Evolutionary conservation across 2,888 invertebrate genomes (phyloP).

Genomic region (Cynaeus angustus): DNA sequence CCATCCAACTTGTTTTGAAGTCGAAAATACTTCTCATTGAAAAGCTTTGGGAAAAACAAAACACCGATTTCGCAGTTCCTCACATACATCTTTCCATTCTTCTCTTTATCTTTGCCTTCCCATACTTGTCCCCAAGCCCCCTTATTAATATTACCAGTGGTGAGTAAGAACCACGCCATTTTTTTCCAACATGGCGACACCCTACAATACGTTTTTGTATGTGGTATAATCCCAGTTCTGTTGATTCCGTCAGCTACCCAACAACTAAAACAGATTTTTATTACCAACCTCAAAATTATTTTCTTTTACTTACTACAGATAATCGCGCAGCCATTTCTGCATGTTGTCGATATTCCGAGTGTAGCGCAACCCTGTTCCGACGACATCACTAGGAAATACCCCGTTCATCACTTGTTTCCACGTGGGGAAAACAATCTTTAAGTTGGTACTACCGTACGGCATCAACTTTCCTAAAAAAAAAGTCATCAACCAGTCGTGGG

Average conservation of each 20-base stretch:
- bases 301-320: slow-evolving; percentile 10
- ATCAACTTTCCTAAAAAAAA: background rate
- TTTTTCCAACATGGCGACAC: background rate
- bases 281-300: background rate
- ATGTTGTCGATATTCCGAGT: background rate
- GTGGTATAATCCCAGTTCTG: background rate
- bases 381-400: background rate
- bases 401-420: background rate
- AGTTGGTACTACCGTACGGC: background rate
- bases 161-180: slow-evolving; percentile 16
- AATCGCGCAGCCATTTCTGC: slow-evolving; percentile 4
- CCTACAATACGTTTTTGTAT: slow-evolving; percentile 9
- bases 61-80: slow-evolving; percentile 3
- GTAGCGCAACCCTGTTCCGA: background rate
- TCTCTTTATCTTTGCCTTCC: background rate
- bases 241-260: background rate
- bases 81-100: background rate
- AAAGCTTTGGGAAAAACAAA: background rate
- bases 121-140: background rate
- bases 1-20: background rate
- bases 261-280: background rate
- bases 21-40: slow-evolving; percentile 6
- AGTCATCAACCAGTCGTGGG: slow-evolving; percentile 2
- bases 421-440: slow-evolving; percentile 18
- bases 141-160: slow-evolving; percentile 1